phyloP scores from a whole-genome alignment of 2,888 invertebrate species.

The Synergus laeviventris region DNA sequence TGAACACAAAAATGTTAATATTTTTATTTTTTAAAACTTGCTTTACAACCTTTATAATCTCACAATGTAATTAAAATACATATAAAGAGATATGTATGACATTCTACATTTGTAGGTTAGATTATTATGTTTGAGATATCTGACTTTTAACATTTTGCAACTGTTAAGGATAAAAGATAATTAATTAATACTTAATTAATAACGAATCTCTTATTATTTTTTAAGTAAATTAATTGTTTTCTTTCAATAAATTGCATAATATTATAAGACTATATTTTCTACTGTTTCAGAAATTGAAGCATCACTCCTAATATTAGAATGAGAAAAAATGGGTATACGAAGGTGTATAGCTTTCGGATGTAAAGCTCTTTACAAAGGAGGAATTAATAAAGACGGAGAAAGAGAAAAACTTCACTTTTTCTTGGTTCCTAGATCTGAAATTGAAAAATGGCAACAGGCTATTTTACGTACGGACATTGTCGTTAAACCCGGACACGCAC shows the following conservation, averaged over 20 bases:
- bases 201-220: not conserved
- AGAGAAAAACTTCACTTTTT: slow-evolving; percentile 44
- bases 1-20: not conserved
- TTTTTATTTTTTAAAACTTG: not conserved
- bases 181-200: not conserved
- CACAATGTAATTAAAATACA: not conserved
- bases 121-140: too few relatives aligned
- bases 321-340: not conserved
- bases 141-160: too few relatives aligned
- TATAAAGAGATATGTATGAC: too few relatives aligned
- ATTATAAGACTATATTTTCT: not conserved
- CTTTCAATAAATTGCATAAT: not conserved
- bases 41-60: not conserved
- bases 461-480: slow-evolving; percentile 26
- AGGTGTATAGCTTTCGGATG: not conserved
- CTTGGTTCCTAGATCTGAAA: slow-evolving; percentile 41
- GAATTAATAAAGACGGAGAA: slow-evolving; percentile 32
- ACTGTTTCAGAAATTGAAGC: not conserved
- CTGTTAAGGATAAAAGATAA: too few relatives aligned
- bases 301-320: not conserved
- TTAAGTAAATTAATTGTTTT: not conserved
- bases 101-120: too few relatives aligned
- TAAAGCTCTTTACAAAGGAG: slow-evolving; percentile 30
- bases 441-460: slow-evolving; percentile 44
- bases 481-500: slow-evolving; percentile 36